A percentile compares a stretch with the other conserved stretches of the same genome.
These are phyloP conservation scores for Glossosoma conforme DNA, from an alignment of 1,140 invertebrate genomes.

Conservation along the genomic window DNA sequence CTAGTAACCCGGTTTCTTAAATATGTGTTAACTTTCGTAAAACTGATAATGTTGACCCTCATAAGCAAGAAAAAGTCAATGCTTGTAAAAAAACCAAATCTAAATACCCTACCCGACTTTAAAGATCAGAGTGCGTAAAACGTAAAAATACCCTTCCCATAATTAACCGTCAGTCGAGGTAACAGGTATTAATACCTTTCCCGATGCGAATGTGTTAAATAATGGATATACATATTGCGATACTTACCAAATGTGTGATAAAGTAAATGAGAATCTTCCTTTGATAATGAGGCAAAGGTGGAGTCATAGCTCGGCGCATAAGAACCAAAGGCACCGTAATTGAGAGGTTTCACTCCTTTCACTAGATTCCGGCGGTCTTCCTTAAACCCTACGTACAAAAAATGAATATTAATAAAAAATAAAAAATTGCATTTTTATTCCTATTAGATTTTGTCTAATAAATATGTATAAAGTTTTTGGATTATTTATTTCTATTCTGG, in stretches of 20 bases:
- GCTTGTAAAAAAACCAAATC: too few species aligned
- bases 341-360: constrained; percentile 85
- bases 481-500: too few species aligned
- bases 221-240: not conserved
- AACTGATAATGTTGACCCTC: too few species aligned
- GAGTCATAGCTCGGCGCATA: constrained; percentile 95
- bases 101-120: too few species aligned
- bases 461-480: not conserved
- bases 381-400: constrained; percentile 56
- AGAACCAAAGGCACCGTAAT: constrained; percentile 92
- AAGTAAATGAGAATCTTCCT: constrained; percentile 90
- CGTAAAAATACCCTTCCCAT: too few species aligned
- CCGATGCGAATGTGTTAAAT: not conserved
- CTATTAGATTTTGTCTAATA: too few species aligned
- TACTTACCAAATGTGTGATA: constrained; percentile 79
- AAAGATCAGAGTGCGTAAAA: too few species aligned
- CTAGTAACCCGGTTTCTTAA: too few species aligned
- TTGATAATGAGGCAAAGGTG: constrained; percentile 88
- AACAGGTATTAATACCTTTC: not conserved
- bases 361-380: constrained; percentile 86
- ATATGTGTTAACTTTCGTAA: too few species aligned
- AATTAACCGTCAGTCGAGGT: too few species aligned
- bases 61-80: too few species aligned
- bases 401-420: not conserved
- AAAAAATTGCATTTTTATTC: too few species aligned